Evolutionary conservation across 2,797 vertebrate genomes (phyloP).

Genomic region (Lutra lutra): DNA sequence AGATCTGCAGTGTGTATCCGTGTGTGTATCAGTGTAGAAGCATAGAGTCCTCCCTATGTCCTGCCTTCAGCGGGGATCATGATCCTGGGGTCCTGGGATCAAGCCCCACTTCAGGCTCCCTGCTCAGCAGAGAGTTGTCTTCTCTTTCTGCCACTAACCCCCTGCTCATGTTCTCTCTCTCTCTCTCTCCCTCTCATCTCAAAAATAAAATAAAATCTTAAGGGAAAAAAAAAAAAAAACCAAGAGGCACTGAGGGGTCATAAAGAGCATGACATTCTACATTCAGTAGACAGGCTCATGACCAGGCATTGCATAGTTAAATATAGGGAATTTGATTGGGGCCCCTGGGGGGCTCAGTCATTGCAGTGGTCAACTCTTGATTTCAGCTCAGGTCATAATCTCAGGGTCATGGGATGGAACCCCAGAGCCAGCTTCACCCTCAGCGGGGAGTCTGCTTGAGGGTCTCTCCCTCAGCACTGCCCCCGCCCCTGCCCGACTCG

Average conservation of each 20-base stretch:
- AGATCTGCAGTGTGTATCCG: too few relatives aligned
- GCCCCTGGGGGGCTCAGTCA: neutral
- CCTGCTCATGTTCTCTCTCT: too few relatives aligned
- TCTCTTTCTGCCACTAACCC: too few relatives aligned
- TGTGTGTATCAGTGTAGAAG: neutral
- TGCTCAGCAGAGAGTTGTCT: too few relatives aligned
- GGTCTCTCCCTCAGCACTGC: neutral
- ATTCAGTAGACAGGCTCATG: neutral
- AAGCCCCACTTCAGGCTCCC: too few relatives aligned
- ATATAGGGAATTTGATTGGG: neutral
- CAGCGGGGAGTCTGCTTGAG: neutral
- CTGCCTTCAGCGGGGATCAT: too few relatives aligned
- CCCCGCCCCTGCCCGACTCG: rapidly evolving
- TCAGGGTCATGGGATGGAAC: neutral
- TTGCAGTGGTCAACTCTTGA: neutral
- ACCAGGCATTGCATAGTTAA: neutral
- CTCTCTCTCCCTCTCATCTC: too few relatives aligned
- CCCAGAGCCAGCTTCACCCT: neutral
- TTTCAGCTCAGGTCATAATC: neutral
- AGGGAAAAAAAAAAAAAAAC: too few relatives aligned
- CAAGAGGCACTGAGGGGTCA: neutral
- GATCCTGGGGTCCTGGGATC: too few relatives aligned
- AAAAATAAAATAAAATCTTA: too few relatives aligned
- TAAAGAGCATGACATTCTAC: neutral
- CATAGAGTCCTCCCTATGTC: neutral